phyloP scores from a whole-genome alignment of 2,888 invertebrate species.

The Meiosimyza platycephala region DNA sequence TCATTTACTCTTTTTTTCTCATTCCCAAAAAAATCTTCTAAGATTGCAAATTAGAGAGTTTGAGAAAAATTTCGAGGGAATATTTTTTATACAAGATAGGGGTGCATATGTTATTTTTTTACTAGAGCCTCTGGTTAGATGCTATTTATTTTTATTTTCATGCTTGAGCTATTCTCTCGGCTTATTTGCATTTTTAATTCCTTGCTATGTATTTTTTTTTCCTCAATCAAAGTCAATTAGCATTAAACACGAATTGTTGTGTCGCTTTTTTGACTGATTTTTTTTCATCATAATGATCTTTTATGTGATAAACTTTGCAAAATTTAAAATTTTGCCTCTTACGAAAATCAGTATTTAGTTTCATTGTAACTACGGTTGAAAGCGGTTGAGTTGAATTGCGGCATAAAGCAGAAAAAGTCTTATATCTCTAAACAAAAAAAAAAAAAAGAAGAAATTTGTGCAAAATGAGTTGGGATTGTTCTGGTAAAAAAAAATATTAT shows the following conservation, averaged over 20 bases:
- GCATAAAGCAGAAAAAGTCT: background rate
- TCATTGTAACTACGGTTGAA: background rate
- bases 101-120: no score
- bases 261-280: background rate
- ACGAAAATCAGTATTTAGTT: background rate
- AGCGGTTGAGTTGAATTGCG: background rate
- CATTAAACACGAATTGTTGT: background rate
- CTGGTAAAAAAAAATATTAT: slow-evolving; percentile 23
- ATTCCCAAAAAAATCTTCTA: no score
- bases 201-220: background rate
- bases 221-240: slow-evolving; percentile 1
- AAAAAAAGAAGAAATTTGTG: background rate
- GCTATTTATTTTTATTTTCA: no score
- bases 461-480: slow-evolving; percentile 11
- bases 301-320: background rate
- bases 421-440: no score
- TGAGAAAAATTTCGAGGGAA: no score
- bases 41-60: no score
- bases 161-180: no score
- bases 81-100: no score
- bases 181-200: no score
- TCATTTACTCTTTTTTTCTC: no score
- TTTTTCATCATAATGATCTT: background rate
- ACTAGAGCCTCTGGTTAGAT: no score
- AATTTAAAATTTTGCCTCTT: background rate